A percentile compares a stretch with the other conserved stretches of the same genome.
Evolutionary conservation across 2,797 vertebrate species (phyloP).

Genomic region (Onychomys leucogaster): DNA sequence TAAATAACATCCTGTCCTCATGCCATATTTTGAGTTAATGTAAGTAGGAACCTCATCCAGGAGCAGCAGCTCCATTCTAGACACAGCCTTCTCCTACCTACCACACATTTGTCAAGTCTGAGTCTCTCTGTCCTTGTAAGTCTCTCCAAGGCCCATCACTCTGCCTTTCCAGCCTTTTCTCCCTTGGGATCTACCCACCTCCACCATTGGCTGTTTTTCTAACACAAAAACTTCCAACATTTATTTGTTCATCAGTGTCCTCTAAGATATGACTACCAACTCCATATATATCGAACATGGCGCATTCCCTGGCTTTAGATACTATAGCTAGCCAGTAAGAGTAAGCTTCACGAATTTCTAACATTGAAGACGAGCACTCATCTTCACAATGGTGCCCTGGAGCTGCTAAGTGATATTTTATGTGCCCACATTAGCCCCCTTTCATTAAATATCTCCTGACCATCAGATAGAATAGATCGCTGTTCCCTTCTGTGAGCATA

Average conservation of each 20-base stretch:
- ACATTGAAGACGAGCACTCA: neutral
- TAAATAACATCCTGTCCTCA: neutral
- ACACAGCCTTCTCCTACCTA: neutral
- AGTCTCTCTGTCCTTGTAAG: neutral
- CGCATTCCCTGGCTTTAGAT: neutral
- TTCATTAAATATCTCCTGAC: neutral
- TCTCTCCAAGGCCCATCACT: neutral
- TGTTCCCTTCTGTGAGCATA: neutral
- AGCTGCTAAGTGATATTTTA: neutral
- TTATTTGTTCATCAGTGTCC: neutral
- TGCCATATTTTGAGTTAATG: neutral
- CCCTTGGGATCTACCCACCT: too few relatives aligned
- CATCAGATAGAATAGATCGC: neutral
- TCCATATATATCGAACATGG: neutral
- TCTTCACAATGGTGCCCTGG: neutral
- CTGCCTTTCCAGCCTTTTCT: neutral
- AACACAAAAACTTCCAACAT: neutral
- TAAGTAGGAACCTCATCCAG: neutral
- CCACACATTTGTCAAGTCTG: neutral
- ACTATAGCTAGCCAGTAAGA: neutral
- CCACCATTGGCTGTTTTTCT: neutral
- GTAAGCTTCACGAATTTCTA: neutral
- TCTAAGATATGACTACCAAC: neutral
- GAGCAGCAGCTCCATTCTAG: neutral
- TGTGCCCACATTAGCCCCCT: neutral